phyloP scores from a whole-genome alignment of 2,113 vertebrate species.

The Thermophis baileyi region DNA sequence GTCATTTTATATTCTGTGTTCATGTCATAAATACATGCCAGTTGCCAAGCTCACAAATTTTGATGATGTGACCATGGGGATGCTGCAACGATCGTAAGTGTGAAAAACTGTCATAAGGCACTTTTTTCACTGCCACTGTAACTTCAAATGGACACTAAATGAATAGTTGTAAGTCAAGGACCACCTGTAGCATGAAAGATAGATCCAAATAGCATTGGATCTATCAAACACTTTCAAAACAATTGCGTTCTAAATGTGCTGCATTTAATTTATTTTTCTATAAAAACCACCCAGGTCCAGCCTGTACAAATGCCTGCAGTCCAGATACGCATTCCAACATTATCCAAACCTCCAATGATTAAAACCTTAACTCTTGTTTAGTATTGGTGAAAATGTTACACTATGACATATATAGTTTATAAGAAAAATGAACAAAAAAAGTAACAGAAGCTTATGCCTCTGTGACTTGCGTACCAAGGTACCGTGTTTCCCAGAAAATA shows the following conservation, averaged over 20 bases:
- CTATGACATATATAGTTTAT: background rate
- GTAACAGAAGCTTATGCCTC: background rate
- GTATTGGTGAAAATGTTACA: background rate
- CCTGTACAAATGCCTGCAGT: background rate
- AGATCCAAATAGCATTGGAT: background rate
- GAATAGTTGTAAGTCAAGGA: no score
- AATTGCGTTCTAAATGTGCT: background rate
- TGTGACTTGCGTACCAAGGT: background rate
- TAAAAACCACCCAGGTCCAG: background rate
- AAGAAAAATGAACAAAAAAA: background rate
- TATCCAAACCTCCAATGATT: background rate
- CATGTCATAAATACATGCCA: no score
- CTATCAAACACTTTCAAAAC: background rate
- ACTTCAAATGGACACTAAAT: background rate
- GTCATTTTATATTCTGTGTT: background rate
- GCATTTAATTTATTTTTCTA: constrained; percentile 19
- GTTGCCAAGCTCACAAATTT: background rate
- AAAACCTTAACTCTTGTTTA: background rate
- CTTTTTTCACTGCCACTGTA: background rate
- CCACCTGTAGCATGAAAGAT: background rate
- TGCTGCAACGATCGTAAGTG: background rate
- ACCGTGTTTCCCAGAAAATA: no score
- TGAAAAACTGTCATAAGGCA: background rate
- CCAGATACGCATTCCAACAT: background rate
- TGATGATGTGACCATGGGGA: background rate